Percentiles rank a stretch among this genome's conserved stretches.
Evolutionary conservation across 2,888 invertebrate species (phyloP).

Genomic region (Pegoplata infirma): DNA sequence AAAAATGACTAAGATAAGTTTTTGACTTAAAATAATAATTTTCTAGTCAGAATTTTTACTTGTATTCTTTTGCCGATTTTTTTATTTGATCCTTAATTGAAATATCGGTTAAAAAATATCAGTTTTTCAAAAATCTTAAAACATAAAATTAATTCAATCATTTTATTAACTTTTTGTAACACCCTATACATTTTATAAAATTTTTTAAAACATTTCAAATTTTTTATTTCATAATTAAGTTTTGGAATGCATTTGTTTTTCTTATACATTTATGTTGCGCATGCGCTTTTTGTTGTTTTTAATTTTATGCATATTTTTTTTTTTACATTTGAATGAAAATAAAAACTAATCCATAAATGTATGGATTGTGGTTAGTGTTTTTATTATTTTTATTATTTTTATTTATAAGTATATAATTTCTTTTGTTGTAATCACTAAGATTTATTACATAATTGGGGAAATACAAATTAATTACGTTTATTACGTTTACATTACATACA

Average conservation of each 20-base stretch:
- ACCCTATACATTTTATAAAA: too few relatives aligned
- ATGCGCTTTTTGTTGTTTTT: constrained; percentile 52
- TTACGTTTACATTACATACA: constrained; percentile 3
- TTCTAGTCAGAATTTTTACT: too few relatives aligned
- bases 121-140: too few relatives aligned
- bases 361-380: constrained; percentile 5
- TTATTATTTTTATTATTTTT: constrained; percentile 18
- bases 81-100: too few relatives aligned
- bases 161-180: too few relatives aligned
- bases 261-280: constrained; percentile 55
- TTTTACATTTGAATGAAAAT: not conserved
- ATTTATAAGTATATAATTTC: not conserved
- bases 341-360: constrained; percentile 25
- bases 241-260: constrained; percentile 54
- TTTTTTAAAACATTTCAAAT: constrained; percentile 7
- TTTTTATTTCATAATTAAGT: constrained; percentile 46
- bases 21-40: too few relatives aligned
- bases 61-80: too few relatives aligned
- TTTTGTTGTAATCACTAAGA: constrained; percentile 5
- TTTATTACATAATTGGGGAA: constrained; percentile 49
- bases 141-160: too few relatives aligned
- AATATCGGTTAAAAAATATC: too few relatives aligned
- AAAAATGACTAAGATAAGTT: too few relatives aligned
- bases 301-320: constrained; percentile 28
- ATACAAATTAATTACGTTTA: constrained; percentile 15